Evolutionary conservation across 2,888 invertebrate genomes (phyloP).

Genomic region (Lasioglossum lativentre): DNA sequence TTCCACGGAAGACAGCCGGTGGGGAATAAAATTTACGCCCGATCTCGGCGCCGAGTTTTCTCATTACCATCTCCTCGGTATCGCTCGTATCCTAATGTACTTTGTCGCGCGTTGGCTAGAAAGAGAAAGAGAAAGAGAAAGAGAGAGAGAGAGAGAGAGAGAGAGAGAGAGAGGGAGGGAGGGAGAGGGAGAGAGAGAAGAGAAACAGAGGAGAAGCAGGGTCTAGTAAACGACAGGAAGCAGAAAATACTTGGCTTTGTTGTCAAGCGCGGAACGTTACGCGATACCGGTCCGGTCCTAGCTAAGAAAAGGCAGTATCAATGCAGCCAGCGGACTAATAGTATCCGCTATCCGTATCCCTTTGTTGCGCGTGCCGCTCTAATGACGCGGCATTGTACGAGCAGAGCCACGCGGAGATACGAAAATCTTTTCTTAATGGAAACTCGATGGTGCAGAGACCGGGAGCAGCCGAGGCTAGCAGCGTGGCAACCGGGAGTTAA

Average conservation of each 20-base stretch:
- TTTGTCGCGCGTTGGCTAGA: not conserved
- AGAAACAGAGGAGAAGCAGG: not conserved
- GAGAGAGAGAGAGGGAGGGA: no score
- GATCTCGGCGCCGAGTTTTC: slow-evolving; percentile 68
- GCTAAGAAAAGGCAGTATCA: slow-evolving; percentile 68
- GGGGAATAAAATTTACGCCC: slow-evolving; percentile 65
- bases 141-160: not conserved
- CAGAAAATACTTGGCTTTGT: slow-evolving; percentile 69
- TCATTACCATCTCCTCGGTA: slow-evolving; percentile 66
- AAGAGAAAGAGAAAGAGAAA: not conserved
- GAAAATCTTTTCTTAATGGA: slow-evolving; percentile 66
- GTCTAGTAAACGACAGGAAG: slow-evolving; percentile 45
- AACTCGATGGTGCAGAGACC: slow-evolving; percentile 55
- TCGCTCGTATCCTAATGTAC: slow-evolving; percentile 57
- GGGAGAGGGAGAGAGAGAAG: not conserved
- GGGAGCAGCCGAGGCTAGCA: not conserved
- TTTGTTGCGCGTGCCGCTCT: slow-evolving; percentile 64
- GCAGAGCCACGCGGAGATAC: slow-evolving; percentile 45
- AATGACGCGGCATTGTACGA: slow-evolving; percentile 68
- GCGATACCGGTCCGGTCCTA: slow-evolving; percentile 61
- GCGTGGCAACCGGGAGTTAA: slow-evolving; percentile 22
- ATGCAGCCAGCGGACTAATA: slow-evolving; percentile 61
- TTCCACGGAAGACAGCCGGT: not conserved
- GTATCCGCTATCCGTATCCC: slow-evolving; percentile 62
- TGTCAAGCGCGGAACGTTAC: slow-evolving; percentile 58